phyloP scores from a whole-genome alignment of 1,140 invertebrate species.

The Trissolcus basalis region DNA sequence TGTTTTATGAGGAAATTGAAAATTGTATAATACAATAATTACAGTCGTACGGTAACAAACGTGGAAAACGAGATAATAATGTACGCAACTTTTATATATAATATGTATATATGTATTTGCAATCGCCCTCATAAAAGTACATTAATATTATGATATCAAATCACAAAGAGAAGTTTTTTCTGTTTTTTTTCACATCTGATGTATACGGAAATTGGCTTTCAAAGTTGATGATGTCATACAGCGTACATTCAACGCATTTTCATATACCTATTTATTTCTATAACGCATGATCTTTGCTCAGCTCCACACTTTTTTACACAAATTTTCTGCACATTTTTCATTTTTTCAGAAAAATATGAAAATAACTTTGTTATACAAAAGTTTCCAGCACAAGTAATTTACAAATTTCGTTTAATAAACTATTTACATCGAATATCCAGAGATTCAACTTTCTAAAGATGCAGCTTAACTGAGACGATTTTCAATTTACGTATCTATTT shows the following conservation, averaged over 20 bases:
- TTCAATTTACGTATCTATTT: too few relatives aligned
- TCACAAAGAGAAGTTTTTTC: constrained; percentile 73
- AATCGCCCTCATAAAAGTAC: constrained; percentile 75
- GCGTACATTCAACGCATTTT: constrained; percentile 26
- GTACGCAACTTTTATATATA: constrained; percentile 38
- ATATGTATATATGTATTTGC: constrained; percentile 67
- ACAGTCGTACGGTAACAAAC: constrained; percentile 3
- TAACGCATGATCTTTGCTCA: constrained; percentile 31
- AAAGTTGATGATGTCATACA: constrained; percentile 62
- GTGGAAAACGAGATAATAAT: constrained; percentile 31
- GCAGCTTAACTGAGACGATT: too few relatives aligned
- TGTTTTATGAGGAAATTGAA: not conserved
- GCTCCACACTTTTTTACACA: constrained; percentile 20
- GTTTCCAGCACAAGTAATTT: not conserved
- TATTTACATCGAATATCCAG: too few relatives aligned
- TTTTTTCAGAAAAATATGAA: not conserved
- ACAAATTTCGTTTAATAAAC: too few relatives aligned
- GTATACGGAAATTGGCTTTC: constrained; percentile 62
- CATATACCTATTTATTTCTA: constrained; percentile 32
- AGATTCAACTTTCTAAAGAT: too few relatives aligned
- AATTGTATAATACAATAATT: constrained; percentile 15
- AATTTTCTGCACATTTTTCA: constrained; percentile 23
- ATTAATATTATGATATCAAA: constrained; percentile 75
- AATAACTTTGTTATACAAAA: not conserved
- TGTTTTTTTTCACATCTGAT: constrained; percentile 70